phyloP scores from a whole-genome alignment of 37 sponge, comb jelly and placozoan species.

The Sycon ciliatum region DNA sequence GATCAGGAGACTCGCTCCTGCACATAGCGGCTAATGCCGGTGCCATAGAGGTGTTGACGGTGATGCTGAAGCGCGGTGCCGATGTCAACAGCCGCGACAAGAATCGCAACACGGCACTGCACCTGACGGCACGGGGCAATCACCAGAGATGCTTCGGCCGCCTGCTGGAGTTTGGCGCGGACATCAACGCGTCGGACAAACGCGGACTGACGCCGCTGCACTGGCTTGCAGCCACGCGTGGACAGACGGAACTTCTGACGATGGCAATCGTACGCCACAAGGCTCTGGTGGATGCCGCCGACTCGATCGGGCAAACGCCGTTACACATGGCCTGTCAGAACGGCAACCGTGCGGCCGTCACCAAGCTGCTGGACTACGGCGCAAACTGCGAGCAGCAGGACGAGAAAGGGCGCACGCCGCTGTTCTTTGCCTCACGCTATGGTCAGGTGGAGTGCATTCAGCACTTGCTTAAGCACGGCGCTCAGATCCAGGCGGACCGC shows the following conservation, averaged over 20 bases:
- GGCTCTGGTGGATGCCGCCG: conserved; percentile 54
- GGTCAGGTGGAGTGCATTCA: conserved; percentile 65
- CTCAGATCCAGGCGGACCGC: conserved; percentile 25
- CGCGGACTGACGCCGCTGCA: conserved; percentile 85
- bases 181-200: conserved; percentile 63
- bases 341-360: conserved; percentile 43
- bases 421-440: conserved; percentile 72
- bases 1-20: too few relatives aligned
- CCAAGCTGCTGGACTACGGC: conserved; percentile 53
- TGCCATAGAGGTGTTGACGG: conserved; percentile 55
- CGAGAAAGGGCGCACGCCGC: conserved; percentile 60
- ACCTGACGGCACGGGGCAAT: conserved; percentile 71
- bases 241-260: conserved; percentile 70
- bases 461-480: conserved; percentile 39
- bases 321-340: conserved; percentile 81
- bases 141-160: conserved; percentile 76
- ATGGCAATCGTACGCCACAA: too few relatives aligned
- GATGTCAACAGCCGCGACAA: conserved; percentile 55
- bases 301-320: conserved; percentile 72
- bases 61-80: conserved; percentile 67
- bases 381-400: conserved; percentile 54
- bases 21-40: too few relatives aligned
- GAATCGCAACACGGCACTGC: conserved; percentile 69
- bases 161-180: conserved; percentile 76
- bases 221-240: conserved; percentile 93